Base-by-base conservation (phyloP, 1,140 invertebrate species). In the Neodiprion lecontei region DNA sequence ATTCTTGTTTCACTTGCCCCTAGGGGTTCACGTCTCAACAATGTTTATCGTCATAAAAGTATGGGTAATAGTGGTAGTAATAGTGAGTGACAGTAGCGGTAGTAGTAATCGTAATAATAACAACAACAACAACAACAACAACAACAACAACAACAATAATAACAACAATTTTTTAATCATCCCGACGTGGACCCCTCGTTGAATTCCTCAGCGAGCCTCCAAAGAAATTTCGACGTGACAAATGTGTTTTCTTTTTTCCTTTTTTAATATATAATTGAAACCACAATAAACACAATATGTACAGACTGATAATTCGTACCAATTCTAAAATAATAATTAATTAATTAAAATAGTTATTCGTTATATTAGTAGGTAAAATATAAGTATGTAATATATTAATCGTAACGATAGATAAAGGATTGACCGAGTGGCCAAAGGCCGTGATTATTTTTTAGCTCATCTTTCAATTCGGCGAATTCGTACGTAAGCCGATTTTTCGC, bases 231-330 rank as follows among this genome's bases (percentile, higher is more conserved):
- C 4, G 10, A 69, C 67, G 67, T 69, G 23, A 69, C 12, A 69
- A 23, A 23, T 69, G 40, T 69, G 21, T 69, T 14, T 69, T 23
- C 23, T 11, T 69, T 23, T 69, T 14, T 40, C 28, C 28, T 40
- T 40, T 61, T 14, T 69, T 23, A 14, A 65, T 69, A 65, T 65
- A 69, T 17, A 14, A 69, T 74, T 75, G 73, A 81, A 79, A 81
- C 79, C 76, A 82, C 77, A 81, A 47, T 76, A 76, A 83, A 81
- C 77, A 79, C 75, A 80, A 80, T 83, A 83, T 83, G 67, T 83
- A 83, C 82, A 83, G 76, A 79, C 50, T 76, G 77, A 74, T 81
- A n/a, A 21, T 71, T 74, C 76, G 75, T 75, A 79, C 77, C 74
- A 73, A 74, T 74, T 48, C 74, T 77, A 76, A 67, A 75, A 21